These are phyloP conservation scores for Ahaetulla prasina DNA, from an alignment of 2,113 vertebrate genomes.

Conservation along the genomic window DNA sequence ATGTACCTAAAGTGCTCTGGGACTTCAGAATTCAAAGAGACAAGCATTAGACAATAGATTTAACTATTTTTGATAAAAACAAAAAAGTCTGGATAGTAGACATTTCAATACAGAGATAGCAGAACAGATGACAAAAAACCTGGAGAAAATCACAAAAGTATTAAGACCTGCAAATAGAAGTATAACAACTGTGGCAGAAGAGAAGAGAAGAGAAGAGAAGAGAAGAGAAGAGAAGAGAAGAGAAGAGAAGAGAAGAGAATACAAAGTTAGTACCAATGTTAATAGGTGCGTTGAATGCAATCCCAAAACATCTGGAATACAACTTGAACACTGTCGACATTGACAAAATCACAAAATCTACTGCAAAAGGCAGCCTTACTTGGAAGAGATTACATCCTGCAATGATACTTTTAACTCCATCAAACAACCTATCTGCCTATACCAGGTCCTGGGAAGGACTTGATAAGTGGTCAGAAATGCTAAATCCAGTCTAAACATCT, in stretches of 20 bases:
- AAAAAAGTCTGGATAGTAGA: not conserved
- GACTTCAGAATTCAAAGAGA: not conserved
- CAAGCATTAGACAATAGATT: not conserved
- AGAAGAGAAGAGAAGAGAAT: no score
- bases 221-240: no score
- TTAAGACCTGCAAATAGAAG: not conserved
- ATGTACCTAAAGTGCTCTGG: not conserved
- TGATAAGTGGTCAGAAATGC: not conserved
- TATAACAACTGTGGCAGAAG: not conserved
- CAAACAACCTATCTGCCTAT: no score
- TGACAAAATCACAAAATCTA: not conserved
- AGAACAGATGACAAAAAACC: not conserved
- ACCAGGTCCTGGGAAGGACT: not conserved
- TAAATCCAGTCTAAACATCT: not conserved
- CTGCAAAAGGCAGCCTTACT: no score
- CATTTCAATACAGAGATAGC: not conserved
- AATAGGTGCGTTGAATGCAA: not conserved
- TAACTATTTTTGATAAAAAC: not conserved
- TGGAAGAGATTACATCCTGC: no score
- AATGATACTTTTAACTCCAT: not conserved
- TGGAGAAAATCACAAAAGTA: not conserved
- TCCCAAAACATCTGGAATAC: not conserved
- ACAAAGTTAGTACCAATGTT: not conserved
- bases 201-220: no score
- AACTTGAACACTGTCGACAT: not conserved